Percentiles rank a stretch among this genome's conserved stretches.
phyloP scores from a whole-genome alignment of 2,797 vertebrate genomes.

The Menidia menidia region DNA sequence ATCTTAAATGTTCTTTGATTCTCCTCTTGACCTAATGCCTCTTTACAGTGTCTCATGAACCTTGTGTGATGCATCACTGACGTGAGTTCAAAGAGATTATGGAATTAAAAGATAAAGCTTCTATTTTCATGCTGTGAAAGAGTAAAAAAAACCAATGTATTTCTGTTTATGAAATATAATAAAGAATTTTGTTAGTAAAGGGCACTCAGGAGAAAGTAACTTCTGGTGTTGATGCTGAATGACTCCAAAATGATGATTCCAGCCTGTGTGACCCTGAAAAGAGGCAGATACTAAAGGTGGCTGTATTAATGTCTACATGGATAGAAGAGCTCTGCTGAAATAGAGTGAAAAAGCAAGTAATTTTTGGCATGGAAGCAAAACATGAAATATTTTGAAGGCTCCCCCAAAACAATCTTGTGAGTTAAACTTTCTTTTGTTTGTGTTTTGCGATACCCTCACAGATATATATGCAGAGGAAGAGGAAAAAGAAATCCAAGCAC shows the following conservation, averaged over 20 bases:
- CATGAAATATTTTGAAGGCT: too few species aligned
- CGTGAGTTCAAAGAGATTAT: not conserved
- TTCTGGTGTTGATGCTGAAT: not conserved
- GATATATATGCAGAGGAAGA: slow-evolving; percentile 6
- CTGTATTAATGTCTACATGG: not conserved
- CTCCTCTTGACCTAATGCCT: too few species aligned
- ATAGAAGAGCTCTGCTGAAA: not conserved
- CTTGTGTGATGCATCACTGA: not conserved
- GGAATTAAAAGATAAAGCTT: not conserved
- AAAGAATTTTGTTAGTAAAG: not conserved
- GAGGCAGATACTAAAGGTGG: not conserved
- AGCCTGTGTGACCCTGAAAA: too few species aligned
- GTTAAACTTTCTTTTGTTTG: not conserved
- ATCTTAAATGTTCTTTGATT: too few species aligned
- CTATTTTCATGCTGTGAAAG: not conserved
- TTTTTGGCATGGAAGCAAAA: too few species aligned
- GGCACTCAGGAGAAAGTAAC: not conserved
- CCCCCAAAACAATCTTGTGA: too few species aligned
- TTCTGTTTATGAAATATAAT: not conserved
- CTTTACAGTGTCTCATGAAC: too few species aligned
- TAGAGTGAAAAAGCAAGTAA: too few species aligned
- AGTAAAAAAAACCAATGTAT: not conserved
- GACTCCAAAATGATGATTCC: not conserved
- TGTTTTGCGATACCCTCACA: not conserved
- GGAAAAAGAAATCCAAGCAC: slow-evolving; percentile 3